Conservation (phyloP, 2,888 invertebrate genomes). For the Macaria liturata region DNA sequence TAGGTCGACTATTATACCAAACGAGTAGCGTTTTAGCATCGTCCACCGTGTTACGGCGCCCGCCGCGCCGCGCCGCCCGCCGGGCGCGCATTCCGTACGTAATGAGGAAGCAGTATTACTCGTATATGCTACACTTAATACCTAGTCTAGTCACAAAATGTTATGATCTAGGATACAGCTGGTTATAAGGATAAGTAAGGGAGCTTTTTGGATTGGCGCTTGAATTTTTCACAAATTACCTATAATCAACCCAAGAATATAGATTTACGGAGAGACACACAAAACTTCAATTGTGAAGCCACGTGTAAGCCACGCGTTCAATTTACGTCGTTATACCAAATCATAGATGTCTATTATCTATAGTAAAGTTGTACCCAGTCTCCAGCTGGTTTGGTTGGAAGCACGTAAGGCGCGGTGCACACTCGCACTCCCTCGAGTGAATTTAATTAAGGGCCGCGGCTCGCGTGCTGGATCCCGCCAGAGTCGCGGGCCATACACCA, state of each 20-base stretch:
- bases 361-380: too few relatives aligned
- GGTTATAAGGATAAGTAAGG: too few relatives aligned
- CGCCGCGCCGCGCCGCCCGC: slow-evolving; percentile 55
- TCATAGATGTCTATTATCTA: too few relatives aligned
- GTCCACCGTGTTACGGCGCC: slow-evolving; percentile 64
- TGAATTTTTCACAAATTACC: too few relatives aligned
- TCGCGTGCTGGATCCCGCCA: slow-evolving; percentile 3
- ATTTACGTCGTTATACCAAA: too few relatives aligned
- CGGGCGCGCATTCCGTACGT: slow-evolving; percentile 58
- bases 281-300: too few relatives aligned
- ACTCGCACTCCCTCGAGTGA: slow-evolving; percentile 5
- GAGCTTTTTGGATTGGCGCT: too few relatives aligned
- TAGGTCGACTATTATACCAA: slow-evolving; percentile 59
- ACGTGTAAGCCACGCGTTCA: too few relatives aligned
- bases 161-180: too few relatives aligned
- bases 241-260: too few relatives aligned
- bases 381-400: neutral
- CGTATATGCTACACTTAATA: neutral
- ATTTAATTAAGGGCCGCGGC: slow-evolving; percentile 3
- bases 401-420: neutral
- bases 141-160: too few relatives aligned
- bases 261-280: too few relatives aligned
- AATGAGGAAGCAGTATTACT: slow-evolving; percentile 61
- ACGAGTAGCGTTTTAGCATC: slow-evolving; percentile 67
- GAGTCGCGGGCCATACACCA: neutral